A percentile compares a stretch with the other conserved stretches of the same genome.
These are phyloP conservation scores for Gobiocypris rarus DNA, from an alignment of 2,113 vertebrate species.

Conservation along the genomic window DNA sequence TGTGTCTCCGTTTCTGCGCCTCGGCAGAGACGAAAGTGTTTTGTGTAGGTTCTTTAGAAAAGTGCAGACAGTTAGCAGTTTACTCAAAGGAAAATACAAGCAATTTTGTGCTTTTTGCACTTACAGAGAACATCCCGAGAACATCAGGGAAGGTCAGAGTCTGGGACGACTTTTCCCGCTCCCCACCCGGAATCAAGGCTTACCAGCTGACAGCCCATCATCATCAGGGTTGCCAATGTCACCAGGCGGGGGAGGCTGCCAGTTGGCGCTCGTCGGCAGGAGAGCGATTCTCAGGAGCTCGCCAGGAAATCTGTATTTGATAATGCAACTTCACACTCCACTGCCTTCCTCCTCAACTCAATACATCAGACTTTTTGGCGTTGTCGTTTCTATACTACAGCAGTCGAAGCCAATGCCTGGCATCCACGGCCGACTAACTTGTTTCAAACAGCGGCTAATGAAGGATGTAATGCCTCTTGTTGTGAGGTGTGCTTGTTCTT, in stretches of 20 bases:
- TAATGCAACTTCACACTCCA: slow-evolving; percentile 66
- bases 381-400: slow-evolving; percentile 51
- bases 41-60: background rate
- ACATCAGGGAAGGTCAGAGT: slow-evolving; percentile 37
- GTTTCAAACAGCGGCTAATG: slow-evolving; percentile 50
- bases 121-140: background rate
- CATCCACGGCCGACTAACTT: slow-evolving; percentile 44
- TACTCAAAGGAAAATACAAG: slow-evolving; percentile 24
- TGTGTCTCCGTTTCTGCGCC: slow-evolving; percentile 1
- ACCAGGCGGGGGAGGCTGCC: slow-evolving; percentile 58
- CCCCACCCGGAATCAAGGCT: slow-evolving; percentile 60
- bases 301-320: slow-evolving; percentile 66
- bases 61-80: slow-evolving; percentile 13
- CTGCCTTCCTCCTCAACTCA: slow-evolving; percentile 59
- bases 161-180: slow-evolving; percentile 47
- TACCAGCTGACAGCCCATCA: slow-evolving; percentile 70
- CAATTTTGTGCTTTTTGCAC: background rate
- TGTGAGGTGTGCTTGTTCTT: slow-evolving; percentile 36
- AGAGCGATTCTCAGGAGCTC: slow-evolving; percentile 62
- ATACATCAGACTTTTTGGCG: slow-evolving; percentile 60
- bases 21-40: background rate
- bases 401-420: slow-evolving; percentile 45
- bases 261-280: slow-evolving; percentile 63
- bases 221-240: slow-evolving; percentile 62
- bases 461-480: slow-evolving; percentile 48